phyloP scores from a whole-genome alignment of 2,113 vertebrate genomes.

The Takifugu flavidus region DNA sequence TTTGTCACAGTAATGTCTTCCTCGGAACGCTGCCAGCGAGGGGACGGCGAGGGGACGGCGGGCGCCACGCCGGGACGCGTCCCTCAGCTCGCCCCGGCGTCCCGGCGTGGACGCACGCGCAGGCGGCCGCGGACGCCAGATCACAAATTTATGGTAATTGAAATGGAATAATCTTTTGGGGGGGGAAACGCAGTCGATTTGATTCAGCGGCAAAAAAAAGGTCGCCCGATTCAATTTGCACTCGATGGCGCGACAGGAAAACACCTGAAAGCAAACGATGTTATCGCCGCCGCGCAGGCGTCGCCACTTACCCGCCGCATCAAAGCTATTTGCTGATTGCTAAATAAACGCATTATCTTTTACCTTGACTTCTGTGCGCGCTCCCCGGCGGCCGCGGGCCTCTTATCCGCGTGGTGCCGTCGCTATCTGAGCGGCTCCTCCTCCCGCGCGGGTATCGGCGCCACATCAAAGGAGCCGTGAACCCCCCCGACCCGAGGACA shows the following conservation, averaged over 20 bases:
- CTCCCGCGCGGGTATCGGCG: slow-evolving; percentile 14
- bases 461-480: slow-evolving; percentile 42
- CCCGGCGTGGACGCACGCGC: neutral
- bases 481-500: neutral
- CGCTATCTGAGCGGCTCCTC: slow-evolving; percentile 40
- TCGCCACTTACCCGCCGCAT: slow-evolving; percentile 76
- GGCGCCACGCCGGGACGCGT: no score
- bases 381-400: slow-evolving; percentile 12
- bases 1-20: slow-evolving; percentile 73
- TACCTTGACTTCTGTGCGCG: slow-evolving; percentile 66
- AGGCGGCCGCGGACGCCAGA: slow-evolving; percentile 45
- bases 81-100: no score
- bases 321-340: slow-evolving; percentile 85
- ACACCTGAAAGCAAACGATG: slow-evolving; percentile 85
- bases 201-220: slow-evolving; percentile 83
- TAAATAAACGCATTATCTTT: slow-evolving; percentile 81
- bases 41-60: slow-evolving; percentile 40
- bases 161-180: slow-evolving; percentile 79
- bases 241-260: slow-evolving; percentile 76
- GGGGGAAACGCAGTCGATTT: slow-evolving; percentile 84
- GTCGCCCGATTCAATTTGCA: slow-evolving; percentile 88
- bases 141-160: slow-evolving; percentile 83
- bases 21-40: slow-evolving; percentile 53
- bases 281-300: slow-evolving; percentile 75
- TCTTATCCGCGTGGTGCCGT: slow-evolving; percentile 64